Conservation (phyloP, 2,888 invertebrate species). For the Thelaira solivaga region DNA sequence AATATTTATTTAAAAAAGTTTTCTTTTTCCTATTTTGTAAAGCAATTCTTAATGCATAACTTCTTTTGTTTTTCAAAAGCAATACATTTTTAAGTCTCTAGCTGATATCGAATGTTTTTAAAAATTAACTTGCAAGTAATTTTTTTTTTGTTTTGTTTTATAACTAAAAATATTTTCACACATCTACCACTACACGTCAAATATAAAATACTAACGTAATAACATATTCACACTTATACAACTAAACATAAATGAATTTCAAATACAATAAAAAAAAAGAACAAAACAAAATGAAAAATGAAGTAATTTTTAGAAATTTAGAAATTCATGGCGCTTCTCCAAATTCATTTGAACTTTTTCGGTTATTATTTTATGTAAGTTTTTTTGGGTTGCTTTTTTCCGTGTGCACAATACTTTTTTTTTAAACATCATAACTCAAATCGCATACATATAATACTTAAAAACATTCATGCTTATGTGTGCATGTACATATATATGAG, state of each 20-base stretch:
- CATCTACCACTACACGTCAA: constrained; percentile 17
- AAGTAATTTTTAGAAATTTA: constrained; percentile 47
- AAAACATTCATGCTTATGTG: no score
- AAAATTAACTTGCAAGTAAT: no score
- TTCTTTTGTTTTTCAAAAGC: constrained; percentile 2
- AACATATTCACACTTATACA: constrained; percentile 15
- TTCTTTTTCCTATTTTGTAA: no score
- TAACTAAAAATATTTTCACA: not conserved
- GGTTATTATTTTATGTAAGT: no score
- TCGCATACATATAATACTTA: no score
- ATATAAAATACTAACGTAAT: constrained; percentile 9
- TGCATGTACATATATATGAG: no score
- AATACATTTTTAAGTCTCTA: constrained; percentile 20
- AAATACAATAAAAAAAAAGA: constrained; percentile 31
- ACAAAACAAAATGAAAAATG: constrained; percentile 29
- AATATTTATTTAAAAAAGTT: no score
- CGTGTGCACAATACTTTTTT: constrained; percentile 1
- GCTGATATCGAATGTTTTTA: constrained; percentile 37
- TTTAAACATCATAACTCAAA: constrained; percentile 27
- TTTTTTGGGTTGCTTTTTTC: not conserved
- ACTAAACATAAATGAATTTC: not conserved
- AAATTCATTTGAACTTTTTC: constrained; percentile 54
- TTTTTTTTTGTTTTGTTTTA: not conserved
- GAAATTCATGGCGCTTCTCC: constrained; percentile 57
- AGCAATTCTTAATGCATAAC: not conserved